phyloP scores from a whole-genome alignment of 2,113 vertebrate species.

The Dicaeum eximium region DNA sequence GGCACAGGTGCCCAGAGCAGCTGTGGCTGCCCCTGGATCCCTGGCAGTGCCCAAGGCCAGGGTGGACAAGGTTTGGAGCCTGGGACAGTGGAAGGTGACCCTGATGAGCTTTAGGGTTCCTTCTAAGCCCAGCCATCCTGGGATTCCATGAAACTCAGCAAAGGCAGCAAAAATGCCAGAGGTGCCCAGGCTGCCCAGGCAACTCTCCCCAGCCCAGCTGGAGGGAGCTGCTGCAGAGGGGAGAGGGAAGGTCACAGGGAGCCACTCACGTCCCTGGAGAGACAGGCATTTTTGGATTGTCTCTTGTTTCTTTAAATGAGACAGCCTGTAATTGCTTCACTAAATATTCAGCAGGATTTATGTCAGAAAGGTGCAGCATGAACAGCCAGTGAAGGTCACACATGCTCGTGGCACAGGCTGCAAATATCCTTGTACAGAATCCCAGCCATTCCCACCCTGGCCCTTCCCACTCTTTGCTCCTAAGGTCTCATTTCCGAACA shows the following conservation, averaged over 20 bases:
- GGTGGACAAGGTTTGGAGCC: rapidly evolving
- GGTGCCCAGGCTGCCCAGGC: not conserved
- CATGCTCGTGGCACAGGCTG: not conserved
- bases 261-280: not conserved
- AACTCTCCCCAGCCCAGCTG: not conserved
- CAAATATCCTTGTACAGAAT: not conserved
- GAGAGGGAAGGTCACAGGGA: slow-evolving; percentile 16
- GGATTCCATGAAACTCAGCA: not conserved
- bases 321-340: slow-evolving; percentile 41
- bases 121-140: not conserved
- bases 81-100: not conserved
- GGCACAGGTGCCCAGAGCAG: not conserved
- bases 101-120: not conserved
- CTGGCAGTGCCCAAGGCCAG: not conserved
- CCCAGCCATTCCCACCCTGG: not conserved
- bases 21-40: not conserved
- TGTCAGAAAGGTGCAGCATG: slow-evolving; percentile 21
- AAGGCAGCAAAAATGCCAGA: not conserved
- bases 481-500: rapidly evolving
- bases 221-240: not conserved
- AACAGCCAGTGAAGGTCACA: slow-evolving; percentile 47
- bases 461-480: not conserved
- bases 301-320: slow-evolving; percentile 51
- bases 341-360: slow-evolving; percentile 62
- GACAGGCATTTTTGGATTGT: not conserved